Evolutionary conservation across 2,113 vertebrate genomes (phyloP).

Genomic region (Cynopterus brachyotis): DNA sequence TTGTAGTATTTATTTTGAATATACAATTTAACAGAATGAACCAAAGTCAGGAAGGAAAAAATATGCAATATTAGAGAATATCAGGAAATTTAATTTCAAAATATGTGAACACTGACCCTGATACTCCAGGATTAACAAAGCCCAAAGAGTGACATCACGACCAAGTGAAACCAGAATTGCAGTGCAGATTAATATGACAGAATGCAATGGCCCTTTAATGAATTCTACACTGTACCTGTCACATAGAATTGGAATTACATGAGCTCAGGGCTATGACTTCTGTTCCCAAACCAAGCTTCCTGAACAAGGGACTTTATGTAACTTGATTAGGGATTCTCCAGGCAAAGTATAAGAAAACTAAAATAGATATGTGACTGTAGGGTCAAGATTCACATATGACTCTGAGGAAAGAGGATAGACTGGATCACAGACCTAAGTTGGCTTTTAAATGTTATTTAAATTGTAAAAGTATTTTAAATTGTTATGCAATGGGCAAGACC

Average conservation of each 20-base stretch:
- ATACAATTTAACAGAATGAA: slow-evolving; percentile 19
- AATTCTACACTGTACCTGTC: slow-evolving; percentile 57
- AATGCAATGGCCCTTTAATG: slow-evolving; percentile 26
- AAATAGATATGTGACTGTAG: not conserved
- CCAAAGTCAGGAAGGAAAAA: not conserved
- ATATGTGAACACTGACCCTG: not conserved
- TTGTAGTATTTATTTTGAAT: not conserved
- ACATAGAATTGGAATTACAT: slow-evolving; percentile 32
- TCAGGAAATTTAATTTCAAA: slow-evolving; percentile 41
- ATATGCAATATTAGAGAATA: not conserved
- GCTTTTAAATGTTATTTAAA: not conserved
- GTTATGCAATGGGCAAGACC: not conserved
- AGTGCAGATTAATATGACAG: slow-evolving; percentile 22
- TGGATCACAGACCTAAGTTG: not conserved
- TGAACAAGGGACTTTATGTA: slow-evolving; percentile 19
- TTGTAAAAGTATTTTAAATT: not conserved
- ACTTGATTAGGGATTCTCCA: slow-evolving; percentile 54
- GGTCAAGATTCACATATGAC: not conserved
- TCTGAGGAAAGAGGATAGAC: not conserved
- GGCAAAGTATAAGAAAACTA: slow-evolving; percentile 28
- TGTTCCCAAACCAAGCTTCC: slow-evolving; percentile 57
- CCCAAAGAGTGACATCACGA: not conserved
- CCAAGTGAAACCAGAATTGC: not conserved
- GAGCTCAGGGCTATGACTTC: slow-evolving; percentile 51
- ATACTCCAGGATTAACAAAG: not conserved